Base-by-base conservation (phyloP, 2,797 vertebrate genomes). In the Tolypeutes matacus region DNA sequence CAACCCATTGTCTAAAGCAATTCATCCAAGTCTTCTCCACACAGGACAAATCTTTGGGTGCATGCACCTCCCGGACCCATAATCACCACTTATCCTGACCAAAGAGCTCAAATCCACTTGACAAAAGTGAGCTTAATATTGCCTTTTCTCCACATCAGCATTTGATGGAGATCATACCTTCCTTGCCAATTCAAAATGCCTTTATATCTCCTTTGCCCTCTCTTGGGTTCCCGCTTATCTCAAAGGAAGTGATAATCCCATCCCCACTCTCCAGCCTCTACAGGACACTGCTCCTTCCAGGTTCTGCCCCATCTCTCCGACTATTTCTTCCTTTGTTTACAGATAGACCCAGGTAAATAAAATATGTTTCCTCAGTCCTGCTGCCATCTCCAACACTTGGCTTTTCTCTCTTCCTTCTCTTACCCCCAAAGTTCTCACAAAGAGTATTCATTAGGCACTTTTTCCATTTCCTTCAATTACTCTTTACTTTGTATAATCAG, bases 321-420 rank as follows among this genome's bases (percentile, higher is more conserved):
- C 21, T 13, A 1, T 34, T 80, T 58, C 73, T 84, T 58, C 31
- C 31, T 80, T 39, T 70, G 1, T 60, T 53, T 65, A 70, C 31
- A 87, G 75, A 80, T 15, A 60, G 0, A 1, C 21, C 51, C 20
- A 31, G 67, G 18, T n/a, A 10, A 31, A 46, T 58, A 2, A 77
- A 75, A 23, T 13, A 49, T 56, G 82, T 72, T 72, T 72, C 46
- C 51, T 84, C 42, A 46, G 1, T n/a, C 18, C n/a, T 58, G 67
- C 67, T 46, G 31, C 53, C 72, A n/a, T 42, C 11, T 11, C 31
- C 39, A 46, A 49, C 60, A 67, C n/a, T 65, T n/a, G 10, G 81
- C 72, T 91, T 93, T 75, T 73, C 92, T 76, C 73, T 89, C 53
- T 27, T 60, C 75, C 56, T 92, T 86, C n/a, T 64, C 49, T 65